Percentiles rank a stretch among this genome's conserved stretches.
Evolutionary conservation across 2,888 invertebrate genomes (phyloP).

Genomic region (Lamellibrachia columna): DNA sequence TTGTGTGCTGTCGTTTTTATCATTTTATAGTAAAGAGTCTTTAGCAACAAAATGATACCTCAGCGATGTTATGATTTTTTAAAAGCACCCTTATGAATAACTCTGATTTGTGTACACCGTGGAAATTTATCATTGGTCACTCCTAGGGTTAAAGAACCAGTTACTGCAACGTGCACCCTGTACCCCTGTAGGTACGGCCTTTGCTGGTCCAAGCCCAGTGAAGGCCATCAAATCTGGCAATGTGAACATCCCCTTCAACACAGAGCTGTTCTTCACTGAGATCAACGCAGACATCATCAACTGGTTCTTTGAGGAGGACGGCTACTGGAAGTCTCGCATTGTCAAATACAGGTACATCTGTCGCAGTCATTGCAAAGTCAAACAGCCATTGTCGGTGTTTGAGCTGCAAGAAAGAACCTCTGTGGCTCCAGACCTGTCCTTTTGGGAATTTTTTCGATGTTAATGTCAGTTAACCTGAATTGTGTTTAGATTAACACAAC

Average conservation of each 20-base stretch:
- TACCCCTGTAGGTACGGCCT: constrained; percentile 70
- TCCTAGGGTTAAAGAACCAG: background rate
- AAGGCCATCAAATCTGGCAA: constrained; percentile 80
- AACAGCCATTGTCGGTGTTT: no score
- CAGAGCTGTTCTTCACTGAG: constrained; percentile 87
- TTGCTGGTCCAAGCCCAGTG: constrained; percentile 89
- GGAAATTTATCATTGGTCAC: background rate
- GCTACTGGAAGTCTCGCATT: constrained; percentile 36
- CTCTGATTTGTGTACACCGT: no score
- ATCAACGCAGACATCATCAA: constrained; percentile 93
- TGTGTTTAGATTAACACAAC: background rate
- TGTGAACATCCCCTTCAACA: constrained; percentile 83
- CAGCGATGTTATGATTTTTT: no score
- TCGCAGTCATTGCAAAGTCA: background rate
- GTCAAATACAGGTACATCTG: constrained; percentile 34
- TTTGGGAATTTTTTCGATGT: no score
- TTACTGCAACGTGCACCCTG: background rate
- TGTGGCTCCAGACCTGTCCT: no score
- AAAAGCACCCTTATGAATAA: no score
- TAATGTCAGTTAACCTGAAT: background rate
- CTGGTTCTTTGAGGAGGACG: constrained; percentile 70
- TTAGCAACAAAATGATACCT: no score
- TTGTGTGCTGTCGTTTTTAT: no score
- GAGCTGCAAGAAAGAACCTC: no score
- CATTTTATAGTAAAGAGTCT: no score